phyloP scores from a whole-genome alignment of 2,113 vertebrate species.

The Toxotes jaculatrix region DNA sequence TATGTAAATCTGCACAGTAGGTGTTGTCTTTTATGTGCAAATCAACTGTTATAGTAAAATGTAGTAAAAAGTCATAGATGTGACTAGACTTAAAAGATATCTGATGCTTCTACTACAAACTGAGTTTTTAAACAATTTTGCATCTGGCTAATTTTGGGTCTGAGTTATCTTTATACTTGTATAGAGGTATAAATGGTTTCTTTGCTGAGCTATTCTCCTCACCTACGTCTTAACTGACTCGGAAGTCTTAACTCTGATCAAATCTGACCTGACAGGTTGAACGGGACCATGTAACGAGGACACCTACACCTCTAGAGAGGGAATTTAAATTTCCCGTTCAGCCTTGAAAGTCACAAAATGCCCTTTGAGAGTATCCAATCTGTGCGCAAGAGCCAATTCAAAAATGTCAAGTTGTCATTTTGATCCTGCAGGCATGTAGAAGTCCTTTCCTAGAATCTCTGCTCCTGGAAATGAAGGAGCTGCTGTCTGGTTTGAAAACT shows the following conservation, averaged over 20 bases:
- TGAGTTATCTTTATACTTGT: background rate
- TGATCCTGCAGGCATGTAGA: constrained; percentile 32
- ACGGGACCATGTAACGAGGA: background rate
- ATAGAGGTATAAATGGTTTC: background rate
- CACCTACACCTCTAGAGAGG: constrained; percentile 2
- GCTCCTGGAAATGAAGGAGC: constrained; percentile 32
- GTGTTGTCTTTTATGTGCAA: background rate
- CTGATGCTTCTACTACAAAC: background rate
- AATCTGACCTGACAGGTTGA: constrained; percentile 26
- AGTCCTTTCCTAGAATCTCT: constrained; percentile 33
- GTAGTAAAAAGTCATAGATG: background rate
- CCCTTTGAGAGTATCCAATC: constrained; percentile 30
- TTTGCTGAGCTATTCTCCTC: background rate
- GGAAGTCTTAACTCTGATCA: constrained; percentile 25
- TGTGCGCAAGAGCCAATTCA: constrained; percentile 13
- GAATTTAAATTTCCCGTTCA: constrained; percentile 9
- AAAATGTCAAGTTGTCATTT: constrained; percentile 47
- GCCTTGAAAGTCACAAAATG: constrained; percentile 38
- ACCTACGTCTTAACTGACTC: constrained; percentile 21
- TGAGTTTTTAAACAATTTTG: background rate
- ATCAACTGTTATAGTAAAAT: background rate
- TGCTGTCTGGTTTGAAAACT: constrained; percentile 33
- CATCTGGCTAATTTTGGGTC: background rate
- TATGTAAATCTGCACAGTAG: background rate
- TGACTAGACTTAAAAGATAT: background rate